Evolutionary conservation across 53 echinoderm and acorn worm species (phyloP).

Genomic region (Glandiceps talaboti): DNA sequence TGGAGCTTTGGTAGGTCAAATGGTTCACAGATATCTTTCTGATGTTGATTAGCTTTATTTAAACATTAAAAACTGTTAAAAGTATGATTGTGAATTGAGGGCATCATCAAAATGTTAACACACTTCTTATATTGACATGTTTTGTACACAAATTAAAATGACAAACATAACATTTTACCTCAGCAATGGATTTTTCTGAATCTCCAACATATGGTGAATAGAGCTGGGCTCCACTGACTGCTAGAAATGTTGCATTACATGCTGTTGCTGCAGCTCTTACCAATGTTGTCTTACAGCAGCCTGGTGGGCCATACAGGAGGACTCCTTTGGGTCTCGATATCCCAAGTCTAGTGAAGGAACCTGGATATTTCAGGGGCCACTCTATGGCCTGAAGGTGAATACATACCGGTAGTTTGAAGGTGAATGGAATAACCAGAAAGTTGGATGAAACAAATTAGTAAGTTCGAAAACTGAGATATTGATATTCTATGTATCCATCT

Average conservation of each 20-base stretch:
- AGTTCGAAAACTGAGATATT: no score
- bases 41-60: no score
- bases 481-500: no score
- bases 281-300: slow-evolving; percentile 11
- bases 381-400: slow-evolving; percentile 21
- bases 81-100: no score
- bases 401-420: not conserved
- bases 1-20: no score
- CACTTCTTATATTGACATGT: no score
- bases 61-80: no score
- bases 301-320: slow-evolving; percentile 11
- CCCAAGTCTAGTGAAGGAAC: slow-evolving; percentile 30
- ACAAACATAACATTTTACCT: slow-evolving; percentile 29
- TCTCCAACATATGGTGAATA: slow-evolving; percentile 53
- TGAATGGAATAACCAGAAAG: not conserved
- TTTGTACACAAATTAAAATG: no score
- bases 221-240: slow-evolving; percentile 35
- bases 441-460: no score
- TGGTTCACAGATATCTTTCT: no score
- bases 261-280: slow-evolving; percentile 19
- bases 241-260: slow-evolving; percentile 24
- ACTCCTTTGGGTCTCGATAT: slow-evolving; percentile 7
- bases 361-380: slow-evolving; percentile 43
- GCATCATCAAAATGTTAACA: no score
- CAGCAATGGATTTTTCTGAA: slow-evolving; percentile 41